These are phyloP conservation scores for Drosophila sucinea DNA, from an alignment of 1,140 invertebrate species.

Conservation along the genomic window DNA sequence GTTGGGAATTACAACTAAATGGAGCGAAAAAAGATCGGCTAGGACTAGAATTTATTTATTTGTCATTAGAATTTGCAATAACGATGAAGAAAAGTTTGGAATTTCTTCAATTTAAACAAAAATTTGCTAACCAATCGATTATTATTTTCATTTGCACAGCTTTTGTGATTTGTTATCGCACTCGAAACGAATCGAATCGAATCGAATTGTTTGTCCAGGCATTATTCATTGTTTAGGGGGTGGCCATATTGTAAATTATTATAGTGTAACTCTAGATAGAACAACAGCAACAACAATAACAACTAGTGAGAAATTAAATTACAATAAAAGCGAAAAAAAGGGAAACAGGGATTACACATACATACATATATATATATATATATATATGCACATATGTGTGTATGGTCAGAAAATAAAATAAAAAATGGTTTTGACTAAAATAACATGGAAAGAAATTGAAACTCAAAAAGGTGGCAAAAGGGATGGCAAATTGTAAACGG, in stretches of 20 bases:
- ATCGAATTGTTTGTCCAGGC: too few species aligned
- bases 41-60: too few species aligned
- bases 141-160: background rate
- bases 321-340: conserved; percentile 62
- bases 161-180: conserved; percentile 1
- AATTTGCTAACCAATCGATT: background rate
- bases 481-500: conserved; percentile 62
- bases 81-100: too few species aligned
- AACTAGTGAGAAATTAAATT: conserved; percentile 64
- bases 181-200: background rate
- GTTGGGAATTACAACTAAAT: too few species aligned
- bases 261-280: conserved; percentile 67
- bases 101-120: too few species aligned
- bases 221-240: too few species aligned
- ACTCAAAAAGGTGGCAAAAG: conserved; percentile 17
- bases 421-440: background rate
- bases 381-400: too few species aligned
- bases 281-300: conserved; percentile 45
- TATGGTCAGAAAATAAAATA: conserved; percentile 78
- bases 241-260: conserved; percentile 74
- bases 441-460: conserved; percentile 34
- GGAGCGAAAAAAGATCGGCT: too few species aligned
- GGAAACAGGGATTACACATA: background rate
- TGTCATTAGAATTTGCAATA: too few species aligned
- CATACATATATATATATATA: conserved; percentile 25